A percentile compares a stretch with the other conserved stretches of the same genome.
phyloP scores from a whole-genome alignment of 2,797 vertebrate species.

The Cuniculus paca region DNA sequence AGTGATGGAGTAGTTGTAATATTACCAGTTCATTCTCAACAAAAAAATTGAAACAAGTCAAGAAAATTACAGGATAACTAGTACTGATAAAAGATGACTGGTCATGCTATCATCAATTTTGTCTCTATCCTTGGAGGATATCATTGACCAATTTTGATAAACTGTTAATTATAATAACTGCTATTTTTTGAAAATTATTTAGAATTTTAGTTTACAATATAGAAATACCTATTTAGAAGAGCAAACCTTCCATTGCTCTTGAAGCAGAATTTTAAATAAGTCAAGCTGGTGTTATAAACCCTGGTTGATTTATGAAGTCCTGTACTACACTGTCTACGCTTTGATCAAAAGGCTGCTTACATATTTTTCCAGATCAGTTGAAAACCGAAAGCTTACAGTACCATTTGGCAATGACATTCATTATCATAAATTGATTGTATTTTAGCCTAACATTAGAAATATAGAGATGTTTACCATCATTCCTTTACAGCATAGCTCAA shows the following conservation, averaged over 20 bases:
- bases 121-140: constrained; percentile 55
- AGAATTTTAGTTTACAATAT: constrained; percentile 61
- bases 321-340: constrained; percentile 63
- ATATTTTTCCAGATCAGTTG: constrained; percentile 61
- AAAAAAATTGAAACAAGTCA: constrained; percentile 70
- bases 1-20: constrained; percentile 54
- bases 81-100: constrained; percentile 67
- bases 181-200: constrained; percentile 69
- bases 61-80: constrained; percentile 61
- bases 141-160: constrained; percentile 78
- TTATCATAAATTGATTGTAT: constrained; percentile 68
- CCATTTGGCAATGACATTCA: constrained; percentile 44
- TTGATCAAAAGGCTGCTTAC: constrained; percentile 57
- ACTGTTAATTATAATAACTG: constrained; percentile 64
- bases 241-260: constrained; percentile 44
- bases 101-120: constrained; percentile 64
- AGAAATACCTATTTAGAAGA: constrained; percentile 70
- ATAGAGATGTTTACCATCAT: constrained; percentile 66
- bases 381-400: constrained; percentile 62
- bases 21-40: constrained; percentile 60
- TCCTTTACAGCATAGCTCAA: constrained; percentile 58
- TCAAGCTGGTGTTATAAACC: constrained; percentile 53
- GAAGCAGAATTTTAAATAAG: constrained; percentile 62
- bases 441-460: constrained; percentile 69
- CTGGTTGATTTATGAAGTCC: constrained; percentile 65